Percentiles rank a stretch among this genome's conserved stretches.
phyloP scores from a whole-genome alignment of 2,113 vertebrate genomes.

The Mobula birostris region DNA sequence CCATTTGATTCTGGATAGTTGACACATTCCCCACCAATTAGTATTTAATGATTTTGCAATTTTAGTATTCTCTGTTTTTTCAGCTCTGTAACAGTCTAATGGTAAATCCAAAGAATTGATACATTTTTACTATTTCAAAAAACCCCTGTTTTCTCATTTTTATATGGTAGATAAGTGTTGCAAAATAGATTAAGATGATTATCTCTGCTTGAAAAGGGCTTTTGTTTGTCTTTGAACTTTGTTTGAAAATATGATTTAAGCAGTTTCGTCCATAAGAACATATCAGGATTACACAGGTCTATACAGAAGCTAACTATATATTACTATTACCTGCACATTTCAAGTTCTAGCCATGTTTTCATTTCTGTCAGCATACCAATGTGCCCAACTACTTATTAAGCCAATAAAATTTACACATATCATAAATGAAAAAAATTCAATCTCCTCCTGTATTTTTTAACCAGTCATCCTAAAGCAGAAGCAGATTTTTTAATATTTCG shows the following conservation, averaged over 20 bases:
- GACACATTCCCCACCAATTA: not conserved
- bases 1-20: not conserved
- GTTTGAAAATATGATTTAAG: conserved; percentile 15
- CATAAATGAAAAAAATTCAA: not conserved
- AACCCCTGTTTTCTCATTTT: not conserved
- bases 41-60: not conserved
- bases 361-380: not conserved
- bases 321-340: conserved; percentile 11
- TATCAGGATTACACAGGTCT: conserved; percentile 3
- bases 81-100: not conserved
- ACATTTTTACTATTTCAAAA: not conserved
- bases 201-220: not conserved
- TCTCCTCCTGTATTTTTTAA: not conserved
- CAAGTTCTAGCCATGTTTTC: not conserved
- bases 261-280: not conserved
- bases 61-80: not conserved
- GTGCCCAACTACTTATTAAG: not conserved
- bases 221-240: not conserved
- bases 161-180: not conserved
- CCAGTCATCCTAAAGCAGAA: not conserved
- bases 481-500: too few species aligned
- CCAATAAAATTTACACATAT: conserved; percentile 16
- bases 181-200: not conserved
- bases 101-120: conserved; percentile 5
- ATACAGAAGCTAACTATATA: not conserved